Percentiles rank a stretch among this genome's conserved stretches.
These are phyloP conservation scores for Trachelus stipa DNA, from an alignment of 2,888 invertebrate genomes.

Conservation along the genomic window DNA sequence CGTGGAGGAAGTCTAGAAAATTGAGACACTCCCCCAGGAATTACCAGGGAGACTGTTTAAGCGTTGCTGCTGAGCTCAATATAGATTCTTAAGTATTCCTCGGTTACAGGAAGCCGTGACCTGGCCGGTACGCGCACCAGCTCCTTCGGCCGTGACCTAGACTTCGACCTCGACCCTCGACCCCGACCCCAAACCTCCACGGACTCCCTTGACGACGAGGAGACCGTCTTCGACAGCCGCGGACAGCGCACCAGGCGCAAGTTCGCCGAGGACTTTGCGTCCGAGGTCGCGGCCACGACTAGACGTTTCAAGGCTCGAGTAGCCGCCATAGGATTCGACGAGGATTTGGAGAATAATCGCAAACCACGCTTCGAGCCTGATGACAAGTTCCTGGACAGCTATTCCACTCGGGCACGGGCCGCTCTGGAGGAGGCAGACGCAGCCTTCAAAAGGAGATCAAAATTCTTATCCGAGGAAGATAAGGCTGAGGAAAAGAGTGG, in stretches of 20 bases:
- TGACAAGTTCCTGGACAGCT: constrained; percentile 73
- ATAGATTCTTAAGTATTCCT: constrained; percentile 2
- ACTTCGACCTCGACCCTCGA: constrained; percentile 58
- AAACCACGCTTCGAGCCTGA: constrained; percentile 72
- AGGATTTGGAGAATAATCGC: constrained; percentile 74
- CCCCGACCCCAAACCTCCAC: constrained; percentile 41
- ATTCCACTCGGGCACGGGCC: constrained; percentile 39
- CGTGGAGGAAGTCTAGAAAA: not conserved
- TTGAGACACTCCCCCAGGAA: not conserved
- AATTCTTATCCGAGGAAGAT: constrained; percentile 47
- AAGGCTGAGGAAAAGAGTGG: constrained; percentile 68
- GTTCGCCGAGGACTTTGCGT: constrained; percentile 65
- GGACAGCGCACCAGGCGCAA: constrained; percentile 66
- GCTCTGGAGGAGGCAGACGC: constrained; percentile 70
- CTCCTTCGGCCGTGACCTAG: constrained; percentile 57
- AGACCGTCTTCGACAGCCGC: constrained; percentile 75
- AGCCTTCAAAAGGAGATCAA: constrained; percentile 67
- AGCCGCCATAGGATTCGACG: constrained; percentile 73
- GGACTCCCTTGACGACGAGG: constrained; percentile 65
- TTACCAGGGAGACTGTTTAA: not conserved
- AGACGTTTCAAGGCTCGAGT: constrained; percentile 68
- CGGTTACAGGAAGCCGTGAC: constrained; percentile 61
- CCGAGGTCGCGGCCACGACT: constrained; percentile 66
- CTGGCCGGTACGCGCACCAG: constrained; percentile 57
- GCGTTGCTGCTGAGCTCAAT: not conserved